A percentile compares a stretch with the other conserved stretches of the same genome.
Evolutionary conservation across 35 echinoderm and acorn worm species (phyloP).

Genomic region (Lytechinus variegatus): DNA sequence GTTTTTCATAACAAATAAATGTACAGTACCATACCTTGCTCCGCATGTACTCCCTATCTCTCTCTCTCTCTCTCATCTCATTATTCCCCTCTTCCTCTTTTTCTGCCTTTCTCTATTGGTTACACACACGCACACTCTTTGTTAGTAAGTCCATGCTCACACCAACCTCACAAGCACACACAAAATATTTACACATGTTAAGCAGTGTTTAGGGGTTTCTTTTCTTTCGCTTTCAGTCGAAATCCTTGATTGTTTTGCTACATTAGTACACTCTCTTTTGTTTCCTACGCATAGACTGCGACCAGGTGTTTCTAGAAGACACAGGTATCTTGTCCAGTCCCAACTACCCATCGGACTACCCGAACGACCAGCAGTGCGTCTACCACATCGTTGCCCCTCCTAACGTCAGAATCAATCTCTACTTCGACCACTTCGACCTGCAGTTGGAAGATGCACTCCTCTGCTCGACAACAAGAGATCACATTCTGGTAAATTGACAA

Average conservation of each 20-base stretch:
- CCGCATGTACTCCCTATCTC: no score
- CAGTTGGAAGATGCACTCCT: neutral
- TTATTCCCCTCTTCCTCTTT: neutral
- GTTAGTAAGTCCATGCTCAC: no score
- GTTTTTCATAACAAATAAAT: no score
- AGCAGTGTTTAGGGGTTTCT: neutral
- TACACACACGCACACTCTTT: neutral
- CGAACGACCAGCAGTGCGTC: neutral
- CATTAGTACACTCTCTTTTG: neutral
- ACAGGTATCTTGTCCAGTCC: neutral
- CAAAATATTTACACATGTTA: no score
- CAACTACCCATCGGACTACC: neutral
- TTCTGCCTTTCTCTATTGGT: neutral
- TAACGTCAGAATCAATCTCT: neutral
- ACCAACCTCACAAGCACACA: no score
- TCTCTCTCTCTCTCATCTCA: neutral
- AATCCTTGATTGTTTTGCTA: neutral
- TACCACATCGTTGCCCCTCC: slow-evolving; percentile 28
- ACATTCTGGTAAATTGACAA: neutral
- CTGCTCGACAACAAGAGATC: neutral
- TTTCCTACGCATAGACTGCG: neutral
- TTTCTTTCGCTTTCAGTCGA: neutral
- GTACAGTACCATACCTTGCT: no score
- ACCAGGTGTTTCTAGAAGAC: neutral
- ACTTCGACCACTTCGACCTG: neutral